Percentiles rank a stretch among this genome's conserved stretches.
phyloP scores from a whole-genome alignment of 1,140 invertebrate species.

The Euwallacea similis region DNA sequence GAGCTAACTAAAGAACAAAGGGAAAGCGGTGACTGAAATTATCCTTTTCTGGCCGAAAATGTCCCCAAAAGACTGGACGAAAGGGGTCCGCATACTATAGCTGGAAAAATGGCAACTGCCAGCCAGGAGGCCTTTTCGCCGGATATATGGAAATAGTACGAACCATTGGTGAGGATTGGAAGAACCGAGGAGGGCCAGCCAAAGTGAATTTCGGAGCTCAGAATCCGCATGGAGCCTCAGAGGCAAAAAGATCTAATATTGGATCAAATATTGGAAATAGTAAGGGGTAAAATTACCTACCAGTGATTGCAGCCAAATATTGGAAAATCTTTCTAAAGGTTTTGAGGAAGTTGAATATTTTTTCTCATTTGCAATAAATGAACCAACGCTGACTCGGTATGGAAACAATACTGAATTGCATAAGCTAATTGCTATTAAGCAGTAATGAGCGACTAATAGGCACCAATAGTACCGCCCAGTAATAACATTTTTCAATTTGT shows the following conservation, averaged over 20 bases:
- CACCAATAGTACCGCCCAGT: no score
- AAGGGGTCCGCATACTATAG: conserved; percentile 57
- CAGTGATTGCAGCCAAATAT: conserved; percentile 42
- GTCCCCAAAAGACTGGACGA: conserved; percentile 55
- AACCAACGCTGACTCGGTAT: no score
- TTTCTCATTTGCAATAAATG: no score
- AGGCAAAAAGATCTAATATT: not conserved
- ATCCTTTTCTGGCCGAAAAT: conserved; percentile 68
- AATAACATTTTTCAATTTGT: no score
- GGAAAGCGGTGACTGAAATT: conserved; percentile 62
- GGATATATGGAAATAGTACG: conserved; percentile 34
- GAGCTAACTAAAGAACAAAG: conserved; percentile 64
- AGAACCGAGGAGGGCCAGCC: conserved; percentile 49
- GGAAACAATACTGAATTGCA: no score
- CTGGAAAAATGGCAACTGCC: conserved; percentile 53
- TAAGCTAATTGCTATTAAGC: no score
- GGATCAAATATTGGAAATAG: not conserved
- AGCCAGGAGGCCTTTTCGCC: conserved; percentile 63
- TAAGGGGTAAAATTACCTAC: conserved; percentile 23
- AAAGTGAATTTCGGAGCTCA: conserved; percentile 49
- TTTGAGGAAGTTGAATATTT: not conserved
- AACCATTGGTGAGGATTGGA: conserved; percentile 44
- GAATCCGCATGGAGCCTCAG: conserved; percentile 43
- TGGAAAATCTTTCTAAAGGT: conserved; percentile 35
- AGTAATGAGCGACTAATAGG: no score